Evolutionary conservation across 1,140 invertebrate genomes (phyloP).

Genomic region (Drosophila ohnishii): DNA sequence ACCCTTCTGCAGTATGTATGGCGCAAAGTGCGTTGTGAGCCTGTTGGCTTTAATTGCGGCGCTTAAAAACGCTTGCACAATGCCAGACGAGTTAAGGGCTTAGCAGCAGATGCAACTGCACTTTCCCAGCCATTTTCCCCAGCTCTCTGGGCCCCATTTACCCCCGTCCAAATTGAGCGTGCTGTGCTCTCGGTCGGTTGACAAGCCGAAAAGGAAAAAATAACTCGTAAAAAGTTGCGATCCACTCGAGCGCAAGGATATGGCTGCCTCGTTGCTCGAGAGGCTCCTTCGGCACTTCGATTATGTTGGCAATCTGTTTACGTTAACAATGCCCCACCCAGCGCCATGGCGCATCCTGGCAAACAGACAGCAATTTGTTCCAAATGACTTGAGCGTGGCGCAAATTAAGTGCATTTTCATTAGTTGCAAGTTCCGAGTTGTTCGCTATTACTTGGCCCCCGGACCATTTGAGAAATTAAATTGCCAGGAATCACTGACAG

Average conservation of each 20-base stretch:
- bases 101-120: conserved; percentile 22
- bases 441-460: conserved; percentile 39
- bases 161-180: conserved; percentile 35
- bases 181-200: conserved; percentile 29
- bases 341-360: background rate
- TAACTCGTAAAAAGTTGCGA: conserved; percentile 22
- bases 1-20: background rate
- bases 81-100: conserved; percentile 24
- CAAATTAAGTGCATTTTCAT: conserved; percentile 66
- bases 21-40: conserved; percentile 38
- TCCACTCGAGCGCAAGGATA: conserved; percentile 33
- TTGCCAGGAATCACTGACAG: conserved; percentile 27
- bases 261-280: conserved; percentile 13
- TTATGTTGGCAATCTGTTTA: conserved; percentile 52
- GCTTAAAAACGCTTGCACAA: conserved; percentile 42
- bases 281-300: conserved; percentile 32
- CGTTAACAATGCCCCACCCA: conserved; percentile 38
- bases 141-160: conserved; percentile 22
- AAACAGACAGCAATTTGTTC: conserved; percentile 55
- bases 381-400: conserved; percentile 51
- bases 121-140: conserved; percentile 20
- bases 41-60: conserved; percentile 50
- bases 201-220: conserved; percentile 27
- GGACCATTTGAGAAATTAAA: conserved; percentile 60
- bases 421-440: conserved; percentile 52